phyloP scores from a whole-genome alignment of 2,797 vertebrate species.

The Mergus octosetaceus region DNA sequence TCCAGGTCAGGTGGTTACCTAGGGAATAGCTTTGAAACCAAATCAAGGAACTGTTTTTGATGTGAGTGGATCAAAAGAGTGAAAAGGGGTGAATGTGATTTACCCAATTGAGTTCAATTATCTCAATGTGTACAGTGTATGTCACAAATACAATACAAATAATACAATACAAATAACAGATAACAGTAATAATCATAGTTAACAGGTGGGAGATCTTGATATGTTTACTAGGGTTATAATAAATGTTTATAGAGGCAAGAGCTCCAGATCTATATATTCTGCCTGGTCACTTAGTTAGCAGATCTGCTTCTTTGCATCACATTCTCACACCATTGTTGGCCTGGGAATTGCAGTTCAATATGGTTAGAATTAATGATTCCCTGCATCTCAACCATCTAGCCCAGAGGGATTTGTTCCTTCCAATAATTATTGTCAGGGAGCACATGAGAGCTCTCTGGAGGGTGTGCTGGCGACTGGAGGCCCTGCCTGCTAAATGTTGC shows the following conservation, averaged over 20 bases:
- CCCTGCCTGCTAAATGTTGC: background rate
- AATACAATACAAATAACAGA: background rate
- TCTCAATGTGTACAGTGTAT: background rate
- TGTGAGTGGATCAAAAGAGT: constrained; percentile 10
- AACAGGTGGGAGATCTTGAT: background rate
- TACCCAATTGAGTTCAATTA: background rate
- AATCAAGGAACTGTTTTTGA: constrained; percentile 50
- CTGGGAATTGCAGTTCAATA: constrained; percentile 32
- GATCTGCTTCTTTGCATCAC: background rate
- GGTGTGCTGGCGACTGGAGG: background rate
- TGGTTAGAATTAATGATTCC: constrained; percentile 12
- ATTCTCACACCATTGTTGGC: background rate
- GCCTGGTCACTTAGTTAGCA: background rate
- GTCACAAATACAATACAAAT: constrained; percentile 6
- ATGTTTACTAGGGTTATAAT: background rate
- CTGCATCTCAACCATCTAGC: background rate
- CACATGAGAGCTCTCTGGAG: background rate
- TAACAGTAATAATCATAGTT: background rate
- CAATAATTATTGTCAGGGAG: constrained; percentile 14
- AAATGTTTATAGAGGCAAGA: background rate
- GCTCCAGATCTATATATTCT: background rate
- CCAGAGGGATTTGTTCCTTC: background rate
- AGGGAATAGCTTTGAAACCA: constrained; percentile 55
- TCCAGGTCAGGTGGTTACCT: constrained; percentile 48
- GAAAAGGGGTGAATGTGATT: constrained; percentile 10